Evolutionary conservation across 1,140 invertebrate species (phyloP), one percentile per base, ranked within the genome.

Genomic region (Neelides sp.): DNA sequence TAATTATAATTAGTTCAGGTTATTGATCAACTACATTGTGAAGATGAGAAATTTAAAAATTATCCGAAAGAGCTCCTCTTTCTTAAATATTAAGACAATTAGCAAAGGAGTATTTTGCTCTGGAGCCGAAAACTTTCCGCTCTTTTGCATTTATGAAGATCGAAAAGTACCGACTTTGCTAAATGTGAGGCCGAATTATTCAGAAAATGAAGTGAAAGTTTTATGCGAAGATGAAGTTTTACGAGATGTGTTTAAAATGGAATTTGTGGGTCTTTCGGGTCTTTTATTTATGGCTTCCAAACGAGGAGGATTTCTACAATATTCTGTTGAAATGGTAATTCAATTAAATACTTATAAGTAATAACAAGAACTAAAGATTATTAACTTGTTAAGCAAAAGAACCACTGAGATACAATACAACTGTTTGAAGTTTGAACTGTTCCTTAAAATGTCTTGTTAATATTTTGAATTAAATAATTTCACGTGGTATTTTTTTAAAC

Each of bases 271-370:
- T 5, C 50, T 24, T 26, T 53, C 50, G 4, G 55, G 40, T 5
- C 24, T 20, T 20, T 19, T 52, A 17, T 57, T 45, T 26, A 24
- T 57, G n/a, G 47, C 27, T 1, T 53, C 48, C 1, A 42, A 39
- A 20, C 22, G 43, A 13, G 51, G 50, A 3, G 17, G 32, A 1
- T 57, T 57, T 36, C 43, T 50, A 15, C 55, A 57, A 23, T 48
- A 48, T 20, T 48, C 32, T 12, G 10, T 55, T 40, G 36, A 28
- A 24, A 41, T 39, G 17, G 50, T 40, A 13, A 37, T 8, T 23
- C 13, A 7, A 13, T 48, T 39, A 10, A 28, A 48, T 22, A 37
- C 34, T 12, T 12, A 13, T 36, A 13, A 35, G 19, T 34, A 47
- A 8, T 42, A 10, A 15, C 5, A 23, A 12, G 12, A 27, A 12